Percentiles rank a stretch among this genome's conserved stretches.
Evolutionary conservation across 1,140 invertebrate species (phyloP).

Genomic region (Apis cerana): DNA sequence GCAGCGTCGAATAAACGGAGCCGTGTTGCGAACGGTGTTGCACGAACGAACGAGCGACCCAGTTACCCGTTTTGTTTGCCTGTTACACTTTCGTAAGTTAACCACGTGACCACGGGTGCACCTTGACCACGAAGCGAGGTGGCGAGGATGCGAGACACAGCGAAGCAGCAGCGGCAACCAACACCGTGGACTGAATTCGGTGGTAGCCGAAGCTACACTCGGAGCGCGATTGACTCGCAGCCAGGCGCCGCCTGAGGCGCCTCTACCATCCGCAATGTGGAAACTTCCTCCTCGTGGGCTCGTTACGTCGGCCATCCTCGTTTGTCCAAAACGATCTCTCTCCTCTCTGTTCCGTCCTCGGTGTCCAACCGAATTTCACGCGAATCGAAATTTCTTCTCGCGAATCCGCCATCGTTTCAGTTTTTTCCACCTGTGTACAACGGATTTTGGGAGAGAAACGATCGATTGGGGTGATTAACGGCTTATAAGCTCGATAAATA

Average conservation of each 20-base stretch:
- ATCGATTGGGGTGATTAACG: too few relatives aligned
- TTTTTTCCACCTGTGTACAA: too few relatives aligned
- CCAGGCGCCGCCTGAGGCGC: constrained; percentile 56
- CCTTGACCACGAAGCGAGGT: constrained; percentile 43
- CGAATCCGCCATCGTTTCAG: too few relatives aligned
- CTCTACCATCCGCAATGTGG: constrained; percentile 52
- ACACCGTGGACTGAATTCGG: constrained; percentile 71
- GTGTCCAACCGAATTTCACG: too few relatives aligned
- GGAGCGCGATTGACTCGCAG: constrained; percentile 69
- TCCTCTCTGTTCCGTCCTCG: not conserved
- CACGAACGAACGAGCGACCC: not conserved
- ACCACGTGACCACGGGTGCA: constrained; percentile 51
- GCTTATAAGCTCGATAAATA: too few relatives aligned
- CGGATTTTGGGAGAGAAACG: too few relatives aligned
- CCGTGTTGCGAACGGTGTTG: not conserved
- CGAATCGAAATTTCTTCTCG: not conserved
- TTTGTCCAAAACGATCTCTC: constrained; percentile 36
- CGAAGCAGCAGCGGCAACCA: constrained; percentile 31
- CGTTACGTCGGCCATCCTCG: constrained; percentile 26
- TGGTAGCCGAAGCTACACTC: constrained; percentile 62
- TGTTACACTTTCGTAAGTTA: not conserved
- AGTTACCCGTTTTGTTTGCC: not conserved
- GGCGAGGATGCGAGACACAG: constrained; percentile 28
- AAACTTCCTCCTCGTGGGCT: constrained; percentile 53
- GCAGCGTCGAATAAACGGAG: not conserved